phyloP scores from a whole-genome alignment of 1,140 invertebrate species.

The Solen grandis region DNA sequence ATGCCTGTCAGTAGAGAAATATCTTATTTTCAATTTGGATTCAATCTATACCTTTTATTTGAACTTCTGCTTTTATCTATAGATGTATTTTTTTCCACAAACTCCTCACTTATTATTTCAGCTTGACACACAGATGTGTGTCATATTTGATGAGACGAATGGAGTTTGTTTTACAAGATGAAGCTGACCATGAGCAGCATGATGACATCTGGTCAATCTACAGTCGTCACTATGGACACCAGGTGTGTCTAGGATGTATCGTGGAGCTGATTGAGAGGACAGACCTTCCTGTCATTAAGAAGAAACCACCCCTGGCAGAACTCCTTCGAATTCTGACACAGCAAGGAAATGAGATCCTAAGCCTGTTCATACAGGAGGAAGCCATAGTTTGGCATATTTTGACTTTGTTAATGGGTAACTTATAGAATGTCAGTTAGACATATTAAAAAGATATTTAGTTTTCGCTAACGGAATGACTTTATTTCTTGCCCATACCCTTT shows the following conservation, averaged over 20 bases:
- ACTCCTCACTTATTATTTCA: too few relatives aligned
- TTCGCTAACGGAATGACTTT: too few relatives aligned
- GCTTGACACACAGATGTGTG: too few relatives aligned
- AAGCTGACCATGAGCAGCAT: constrained; percentile 14
- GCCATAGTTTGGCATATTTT: constrained; percentile 48
- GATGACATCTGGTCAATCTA: constrained; percentile 27
- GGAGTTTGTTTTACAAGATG: constrained; percentile 19
- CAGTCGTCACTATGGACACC: constrained; percentile 1
- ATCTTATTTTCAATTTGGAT: too few relatives aligned
- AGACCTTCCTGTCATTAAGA: constrained; percentile 31
- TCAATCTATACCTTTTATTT: too few relatives aligned
- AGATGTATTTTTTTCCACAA: too few relatives aligned
- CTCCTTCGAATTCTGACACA: constrained; percentile 27
- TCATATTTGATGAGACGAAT: too few relatives aligned
- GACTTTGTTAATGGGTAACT: constrained; percentile 36
- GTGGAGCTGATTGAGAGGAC: constrained; percentile 39
- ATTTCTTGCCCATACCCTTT: too few relatives aligned
- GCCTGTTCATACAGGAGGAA: constrained; percentile 39
- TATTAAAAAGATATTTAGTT: too few relatives aligned
- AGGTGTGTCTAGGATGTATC: constrained; percentile 41
- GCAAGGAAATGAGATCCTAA: constrained; percentile 18
- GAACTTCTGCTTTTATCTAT: too few relatives aligned
- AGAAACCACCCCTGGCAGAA: constrained; percentile 43
- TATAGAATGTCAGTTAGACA: too few relatives aligned
- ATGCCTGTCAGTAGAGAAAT: too few relatives aligned